Evolutionary conservation across 2,888 invertebrate genomes (phyloP).

Genomic region (Pogonocherus hispidulus): DNA sequence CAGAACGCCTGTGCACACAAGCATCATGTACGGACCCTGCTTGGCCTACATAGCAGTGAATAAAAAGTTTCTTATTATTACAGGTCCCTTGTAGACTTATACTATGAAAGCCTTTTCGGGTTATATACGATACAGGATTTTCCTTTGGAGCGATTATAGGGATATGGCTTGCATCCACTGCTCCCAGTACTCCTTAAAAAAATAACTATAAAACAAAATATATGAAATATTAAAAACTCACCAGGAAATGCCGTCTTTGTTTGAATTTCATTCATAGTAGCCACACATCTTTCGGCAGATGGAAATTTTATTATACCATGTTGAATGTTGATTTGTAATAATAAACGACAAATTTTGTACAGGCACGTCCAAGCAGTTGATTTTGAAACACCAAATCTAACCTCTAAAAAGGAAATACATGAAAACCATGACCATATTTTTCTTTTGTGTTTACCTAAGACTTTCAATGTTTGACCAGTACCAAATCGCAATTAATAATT

Average conservation of each 20-base stretch:
- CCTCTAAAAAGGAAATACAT: background rate
- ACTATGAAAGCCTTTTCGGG: slow-evolving; percentile 35
- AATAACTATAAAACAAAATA: background rate
- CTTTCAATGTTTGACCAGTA: slow-evolving; percentile 13
- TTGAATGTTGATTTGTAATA: background rate
- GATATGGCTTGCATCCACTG: slow-evolving; percentile 45
- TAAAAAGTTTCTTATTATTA: slow-evolving; percentile 37
- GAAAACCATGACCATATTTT: no score
- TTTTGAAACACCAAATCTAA: slow-evolving; percentile 1
- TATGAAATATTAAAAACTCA: background rate
- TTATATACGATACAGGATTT: slow-evolving; percentile 30
- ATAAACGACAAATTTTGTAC: background rate
- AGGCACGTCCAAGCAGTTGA: slow-evolving; percentile 8
- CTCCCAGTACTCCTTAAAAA: slow-evolving; percentile 35
- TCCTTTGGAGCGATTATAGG: slow-evolving; percentile 36
- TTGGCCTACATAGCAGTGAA: slow-evolving; percentile 43
- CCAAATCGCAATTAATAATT: background rate
- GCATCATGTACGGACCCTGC: slow-evolving; percentile 43
- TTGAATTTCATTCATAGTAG: background rate
- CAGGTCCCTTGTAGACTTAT: slow-evolving; percentile 42
- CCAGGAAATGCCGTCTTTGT: slow-evolving; percentile 1
- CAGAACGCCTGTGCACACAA: slow-evolving; percentile 28
- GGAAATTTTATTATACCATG: background rate
- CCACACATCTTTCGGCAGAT: background rate
- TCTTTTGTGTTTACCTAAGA: background rate